Evolutionary conservation across 2,888 invertebrate species (phyloP).

Genomic region (Beris chalybata): DNA sequence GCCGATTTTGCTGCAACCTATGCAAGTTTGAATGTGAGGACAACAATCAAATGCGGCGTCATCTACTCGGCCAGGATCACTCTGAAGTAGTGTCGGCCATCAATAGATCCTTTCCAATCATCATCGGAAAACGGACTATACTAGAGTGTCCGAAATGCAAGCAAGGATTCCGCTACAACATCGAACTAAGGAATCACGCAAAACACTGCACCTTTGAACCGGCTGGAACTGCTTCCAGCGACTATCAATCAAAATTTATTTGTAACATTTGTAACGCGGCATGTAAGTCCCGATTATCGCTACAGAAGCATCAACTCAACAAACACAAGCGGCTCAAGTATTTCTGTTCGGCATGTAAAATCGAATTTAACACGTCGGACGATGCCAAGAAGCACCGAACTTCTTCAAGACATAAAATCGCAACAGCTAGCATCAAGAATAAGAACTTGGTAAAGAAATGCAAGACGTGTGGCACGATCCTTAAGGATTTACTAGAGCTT

Average conservation of each 20-base stretch:
- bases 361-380: slow-evolving; percentile 63
- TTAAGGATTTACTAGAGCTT: slow-evolving; percentile 61
- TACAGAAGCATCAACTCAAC: slow-evolving; percentile 69
- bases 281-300: slow-evolving; percentile 64
- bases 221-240: slow-evolving; percentile 63
- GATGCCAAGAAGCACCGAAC: slow-evolving; percentile 70
- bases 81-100: slow-evolving; percentile 73
- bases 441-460: slow-evolving; percentile 60
- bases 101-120: slow-evolving; percentile 78
- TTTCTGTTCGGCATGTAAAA: slow-evolving; percentile 69
- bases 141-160: slow-evolving; percentile 69
- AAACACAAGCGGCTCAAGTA: slow-evolving; percentile 64
- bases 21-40: slow-evolving; percentile 71
- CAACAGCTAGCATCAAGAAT: slow-evolving; percentile 58
- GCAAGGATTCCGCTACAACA: slow-evolving; percentile 72
- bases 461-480: slow-evolving; percentile 62
- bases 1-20: slow-evolving; percentile 71
- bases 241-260: slow-evolving; percentile 65
- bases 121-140: slow-evolving; percentile 68
- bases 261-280: slow-evolving; percentile 65
- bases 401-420: slow-evolving; percentile 65
- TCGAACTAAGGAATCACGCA: slow-evolving; percentile 69
- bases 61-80: slow-evolving; percentile 68
- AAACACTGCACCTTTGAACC: slow-evolving; percentile 58
- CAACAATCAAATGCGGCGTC: slow-evolving; percentile 68